A percentile compares a stretch with the other conserved stretches of the same genome.
Conservation (phyloP, 2,797 vertebrate genomes). For the Craterocephalus amniculus region DNA sequence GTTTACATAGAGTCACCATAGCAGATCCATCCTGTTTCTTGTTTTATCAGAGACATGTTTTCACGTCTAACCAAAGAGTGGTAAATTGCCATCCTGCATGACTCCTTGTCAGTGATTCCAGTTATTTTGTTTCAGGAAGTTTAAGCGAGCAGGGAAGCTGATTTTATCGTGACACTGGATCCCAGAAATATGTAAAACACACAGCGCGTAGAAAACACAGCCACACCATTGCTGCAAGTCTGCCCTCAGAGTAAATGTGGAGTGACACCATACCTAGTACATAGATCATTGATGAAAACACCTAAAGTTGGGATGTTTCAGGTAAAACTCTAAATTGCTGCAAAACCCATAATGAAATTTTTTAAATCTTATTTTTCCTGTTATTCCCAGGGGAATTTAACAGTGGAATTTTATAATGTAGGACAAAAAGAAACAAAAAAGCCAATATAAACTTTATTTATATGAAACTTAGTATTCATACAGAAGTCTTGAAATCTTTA, state of each 20-base stretch:
- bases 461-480: neutral
- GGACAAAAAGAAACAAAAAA: neutral
- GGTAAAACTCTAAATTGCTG: too few relatives aligned
- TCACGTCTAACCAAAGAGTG: constrained; percentile 9
- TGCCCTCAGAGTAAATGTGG: neutral
- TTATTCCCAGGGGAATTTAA: neutral
- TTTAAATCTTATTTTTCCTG: too few relatives aligned
- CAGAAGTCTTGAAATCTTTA: neutral
- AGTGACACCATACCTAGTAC: neutral
- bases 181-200: constrained; percentile 5
- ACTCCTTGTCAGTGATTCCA: neutral
- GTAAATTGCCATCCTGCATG: neutral
- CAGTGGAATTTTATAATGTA: neutral
- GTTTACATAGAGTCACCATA: neutral
- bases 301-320: too few relatives aligned
- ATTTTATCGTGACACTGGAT: constrained; percentile 18
- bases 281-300: neutral
- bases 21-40: constrained; percentile 4
- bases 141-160: constrained; percentile 37
- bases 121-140: neutral
- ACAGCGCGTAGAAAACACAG: constrained; percentile 1
- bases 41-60: constrained; percentile 1
- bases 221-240: neutral
- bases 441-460: constrained; percentile 3
- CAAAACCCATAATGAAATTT: too few relatives aligned